Conservation (phyloP, 2,888 invertebrate species). For the Epinotia demarniana region DNA sequence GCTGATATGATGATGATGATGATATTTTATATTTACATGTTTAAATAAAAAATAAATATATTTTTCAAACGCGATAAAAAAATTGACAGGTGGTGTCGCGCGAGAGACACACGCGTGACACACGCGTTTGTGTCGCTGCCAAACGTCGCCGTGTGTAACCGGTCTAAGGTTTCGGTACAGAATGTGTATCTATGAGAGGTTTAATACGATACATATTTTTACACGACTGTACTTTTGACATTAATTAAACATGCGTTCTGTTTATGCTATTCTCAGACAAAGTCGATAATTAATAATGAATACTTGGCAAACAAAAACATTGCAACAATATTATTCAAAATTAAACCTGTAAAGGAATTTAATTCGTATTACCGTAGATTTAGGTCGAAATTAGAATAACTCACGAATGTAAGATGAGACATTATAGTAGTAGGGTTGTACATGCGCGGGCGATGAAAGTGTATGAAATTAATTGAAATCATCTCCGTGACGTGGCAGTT, state of each 20-base stretch:
- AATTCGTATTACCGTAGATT: neutral
- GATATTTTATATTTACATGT: no score
- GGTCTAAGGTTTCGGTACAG: no score
- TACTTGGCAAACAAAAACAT: neutral
- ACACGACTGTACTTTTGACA: neutral
- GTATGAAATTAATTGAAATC: slow-evolving; percentile 35
- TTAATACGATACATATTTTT: no score
- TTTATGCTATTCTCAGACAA: slow-evolving; percentile 5
- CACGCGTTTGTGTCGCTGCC: no score
- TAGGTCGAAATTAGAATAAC: neutral
- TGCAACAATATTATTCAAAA: neutral
- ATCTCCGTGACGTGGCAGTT: slow-evolving; percentile 25
- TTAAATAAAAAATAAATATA: no score
- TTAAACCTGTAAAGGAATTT: neutral
- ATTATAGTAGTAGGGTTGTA: neutral
- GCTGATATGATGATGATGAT: no score
- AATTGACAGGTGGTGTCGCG: no score
- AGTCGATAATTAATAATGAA: slow-evolving; percentile 4
- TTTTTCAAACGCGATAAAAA: no score
- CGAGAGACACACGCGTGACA: no score
- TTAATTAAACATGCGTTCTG: neutral
- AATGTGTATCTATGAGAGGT: no score
- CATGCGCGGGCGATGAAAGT: slow-evolving; percentile 37
- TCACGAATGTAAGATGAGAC: neutral
- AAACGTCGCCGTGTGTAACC: no score